Evolutionary conservation across 2,113 vertebrate genomes (phyloP).

Genomic region (Chrysemys picta): DNA sequence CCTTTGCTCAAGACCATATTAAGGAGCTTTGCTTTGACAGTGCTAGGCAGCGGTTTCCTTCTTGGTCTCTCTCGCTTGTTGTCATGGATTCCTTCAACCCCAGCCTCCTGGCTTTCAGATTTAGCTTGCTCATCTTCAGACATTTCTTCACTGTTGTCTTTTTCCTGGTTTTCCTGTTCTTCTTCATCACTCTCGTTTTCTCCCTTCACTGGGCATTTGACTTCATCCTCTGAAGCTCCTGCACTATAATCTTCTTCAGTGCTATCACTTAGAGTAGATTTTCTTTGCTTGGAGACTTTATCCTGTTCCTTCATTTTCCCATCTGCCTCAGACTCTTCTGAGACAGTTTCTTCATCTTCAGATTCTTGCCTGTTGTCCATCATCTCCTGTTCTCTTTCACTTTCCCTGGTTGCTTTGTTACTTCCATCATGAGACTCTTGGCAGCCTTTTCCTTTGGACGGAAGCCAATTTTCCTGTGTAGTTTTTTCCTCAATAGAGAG

Average conservation of each 20-base stretch:
- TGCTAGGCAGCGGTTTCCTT: neutral
- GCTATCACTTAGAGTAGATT: slow-evolving; percentile 5
- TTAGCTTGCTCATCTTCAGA: neutral
- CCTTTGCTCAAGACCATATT: fast-evolving
- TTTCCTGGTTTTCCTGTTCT: slow-evolving; percentile 42
- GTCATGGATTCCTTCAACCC: slow-evolving; percentile 6
- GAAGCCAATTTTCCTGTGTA: neutral
- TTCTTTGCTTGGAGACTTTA: neutral
- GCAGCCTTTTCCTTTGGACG: neutral
- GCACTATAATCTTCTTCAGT: neutral
- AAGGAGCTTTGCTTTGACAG: slow-evolving; percentile 30
- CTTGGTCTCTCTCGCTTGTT: neutral
- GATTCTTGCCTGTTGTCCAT: neutral
- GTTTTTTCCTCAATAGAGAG: neutral
- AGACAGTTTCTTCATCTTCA: slow-evolving; percentile 2
- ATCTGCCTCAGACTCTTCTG: neutral
- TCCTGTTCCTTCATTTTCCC: neutral
- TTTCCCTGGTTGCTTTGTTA: neutral
- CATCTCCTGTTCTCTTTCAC: neutral
- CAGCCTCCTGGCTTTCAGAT: slow-evolving; percentile 48
- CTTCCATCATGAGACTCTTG: neutral
- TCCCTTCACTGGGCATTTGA: neutral
- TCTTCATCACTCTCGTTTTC: neutral
- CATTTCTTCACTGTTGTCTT: neutral
- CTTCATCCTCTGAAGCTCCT: slow-evolving; percentile 5